Conservation (phyloP, 2,113 vertebrate genomes). For the Silurus asotus region DNA sequence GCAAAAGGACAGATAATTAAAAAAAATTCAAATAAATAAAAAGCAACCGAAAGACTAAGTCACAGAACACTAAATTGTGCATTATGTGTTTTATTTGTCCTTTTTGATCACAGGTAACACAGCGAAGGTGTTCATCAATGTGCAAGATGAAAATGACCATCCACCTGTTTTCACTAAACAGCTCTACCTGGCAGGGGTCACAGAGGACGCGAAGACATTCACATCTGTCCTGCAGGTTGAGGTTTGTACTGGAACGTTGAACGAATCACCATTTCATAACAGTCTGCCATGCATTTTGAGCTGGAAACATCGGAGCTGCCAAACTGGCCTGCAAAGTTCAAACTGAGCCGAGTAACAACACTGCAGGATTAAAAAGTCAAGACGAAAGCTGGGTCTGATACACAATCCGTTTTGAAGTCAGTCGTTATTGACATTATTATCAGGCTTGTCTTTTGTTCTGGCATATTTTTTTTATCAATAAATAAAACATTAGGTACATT, state of each 20-base stretch:
- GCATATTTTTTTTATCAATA: background rate
- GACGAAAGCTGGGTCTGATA: background rate
- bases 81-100: slow-evolving; percentile 17
- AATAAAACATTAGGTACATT: background rate
- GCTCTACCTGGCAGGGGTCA: slow-evolving; percentile 91
- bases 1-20: background rate
- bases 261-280: background rate
- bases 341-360: background rate
- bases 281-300: background rate
- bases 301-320: too few relatives aligned
- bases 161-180: slow-evolving; percentile 83
- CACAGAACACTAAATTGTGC: background rate
- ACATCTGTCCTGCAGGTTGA: slow-evolving; percentile 90
- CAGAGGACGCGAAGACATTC: slow-evolving; percentile 95
- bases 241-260: slow-evolving; percentile 64
- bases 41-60: background rate
- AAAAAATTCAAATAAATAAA: too few relatives aligned
- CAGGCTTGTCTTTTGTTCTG: background rate
- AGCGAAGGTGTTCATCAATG: slow-evolving; percentile 87
- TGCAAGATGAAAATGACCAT: slow-evolving; percentile 96
- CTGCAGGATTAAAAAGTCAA: background rate
- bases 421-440: background rate
- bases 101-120: slow-evolving; percentile 80
- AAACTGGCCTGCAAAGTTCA: background rate
- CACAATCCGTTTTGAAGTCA: background rate